Base-by-base conservation (phyloP, 2,797 vertebrate species). In the Nasua narica region DNA sequence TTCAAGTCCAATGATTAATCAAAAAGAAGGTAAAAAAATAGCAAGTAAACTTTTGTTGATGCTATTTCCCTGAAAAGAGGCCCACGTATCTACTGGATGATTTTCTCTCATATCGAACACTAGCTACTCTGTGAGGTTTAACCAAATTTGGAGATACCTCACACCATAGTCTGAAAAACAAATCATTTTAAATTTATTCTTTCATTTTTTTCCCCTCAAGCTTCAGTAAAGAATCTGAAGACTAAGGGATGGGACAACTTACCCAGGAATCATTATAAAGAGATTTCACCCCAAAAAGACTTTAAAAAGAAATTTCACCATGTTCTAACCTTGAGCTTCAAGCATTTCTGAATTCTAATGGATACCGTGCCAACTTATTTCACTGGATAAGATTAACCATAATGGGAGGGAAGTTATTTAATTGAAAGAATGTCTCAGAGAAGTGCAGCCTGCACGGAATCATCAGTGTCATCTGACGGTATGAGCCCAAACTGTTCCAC, bases 381-480 rank as follows among this genome's bases (percentile, higher is more conserved):
- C 43, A 91, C 7, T 58, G 43, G 13, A 29, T 90, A 92, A 94
- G 32, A 70, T 69, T 58, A 86, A 56, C 27, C 70, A 56, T n/a
- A 95, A 85, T 29, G 21, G 78, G 70, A 94, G 93, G 78, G 62
- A 88, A 95, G 54, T 82, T 84, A 87, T 58, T 54, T 92, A 94
- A 83, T 4, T 86, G 72, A 77, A 60, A 86, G 32, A 62, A n/a
- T 50, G 21, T 58, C 56, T 89, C 37, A 78, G 89, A 88, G 35
- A 96, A 87, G 77, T 9, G n/a, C 21, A 79, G 54, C 35, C 37
- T 81, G 52, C 23, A 67, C 43, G 5, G 76, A 93, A 46, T 40
- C 83, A 91, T 69, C 46, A 88, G 8, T 87, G 50, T 48, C 27
- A 54, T 62, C 25, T 60, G 60, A 83, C 70, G 65, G 54, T 48